Evolutionary conservation across 2,113 vertebrate species (phyloP).

Genomic region (Recurvirostra avosetta): DNA sequence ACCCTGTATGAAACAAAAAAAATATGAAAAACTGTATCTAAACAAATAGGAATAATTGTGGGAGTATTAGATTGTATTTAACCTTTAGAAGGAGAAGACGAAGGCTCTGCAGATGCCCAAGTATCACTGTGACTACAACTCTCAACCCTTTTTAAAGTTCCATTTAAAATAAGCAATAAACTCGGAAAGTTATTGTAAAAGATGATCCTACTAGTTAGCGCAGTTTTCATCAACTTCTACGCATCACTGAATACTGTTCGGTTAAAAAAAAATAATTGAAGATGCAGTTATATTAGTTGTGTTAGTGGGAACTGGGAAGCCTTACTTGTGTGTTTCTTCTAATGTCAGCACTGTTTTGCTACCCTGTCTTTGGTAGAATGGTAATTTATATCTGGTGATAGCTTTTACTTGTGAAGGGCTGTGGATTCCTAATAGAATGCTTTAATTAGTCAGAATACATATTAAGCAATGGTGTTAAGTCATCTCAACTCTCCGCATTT

Average conservation of each 20-base stretch:
- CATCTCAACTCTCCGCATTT: background rate
- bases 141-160: background rate
- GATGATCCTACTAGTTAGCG: background rate
- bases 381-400: background rate
- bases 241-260: background rate
- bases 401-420: background rate
- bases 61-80: background rate
- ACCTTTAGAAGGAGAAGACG: background rate
- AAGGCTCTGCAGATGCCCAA: background rate
- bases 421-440: background rate
- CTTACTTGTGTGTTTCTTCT: background rate
- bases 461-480: background rate
- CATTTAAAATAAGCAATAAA: background rate
- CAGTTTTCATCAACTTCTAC: background rate
- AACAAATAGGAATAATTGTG: background rate
- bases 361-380: background rate
- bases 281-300: background rate
- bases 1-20: conserved; percentile 71
- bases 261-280: background rate
- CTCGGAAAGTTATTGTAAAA: background rate
- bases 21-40: background rate
- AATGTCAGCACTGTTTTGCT: background rate
- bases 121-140: background rate
- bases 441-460: background rate
- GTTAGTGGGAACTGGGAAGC: background rate